Conservation (phyloP, 1,140 invertebrate genomes). For the Drosophila ficusphila region DNA sequence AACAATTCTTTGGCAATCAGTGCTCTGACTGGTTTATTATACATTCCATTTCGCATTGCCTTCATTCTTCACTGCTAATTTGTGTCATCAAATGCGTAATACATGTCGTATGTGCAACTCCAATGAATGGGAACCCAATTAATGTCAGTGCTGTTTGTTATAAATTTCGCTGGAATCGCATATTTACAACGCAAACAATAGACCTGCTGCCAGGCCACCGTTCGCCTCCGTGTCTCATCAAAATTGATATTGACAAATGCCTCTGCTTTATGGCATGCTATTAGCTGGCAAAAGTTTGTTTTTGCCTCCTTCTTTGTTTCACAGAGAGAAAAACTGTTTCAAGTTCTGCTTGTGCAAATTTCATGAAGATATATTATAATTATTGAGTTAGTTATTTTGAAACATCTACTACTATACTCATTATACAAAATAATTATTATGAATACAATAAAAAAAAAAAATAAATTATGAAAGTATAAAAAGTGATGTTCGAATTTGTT, state of each 20-base stretch:
- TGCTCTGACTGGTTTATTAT: slow-evolving; percentile 12
- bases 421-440: too few species aligned
- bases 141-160: slow-evolving; percentile 52
- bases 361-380: too few species aligned
- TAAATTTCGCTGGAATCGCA: slow-evolving; percentile 54
- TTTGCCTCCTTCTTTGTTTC: slow-evolving; percentile 14
- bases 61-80: slow-evolving; percentile 41
- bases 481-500: too few species aligned
- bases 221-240: slow-evolving; percentile 56
- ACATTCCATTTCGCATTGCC: slow-evolving; percentile 8
- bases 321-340: slow-evolving; percentile 2
- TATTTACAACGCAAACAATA: slow-evolving; percentile 67
- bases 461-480: too few species aligned
- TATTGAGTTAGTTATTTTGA: too few species aligned
- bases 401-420: too few species aligned
- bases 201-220: slow-evolving; percentile 35
- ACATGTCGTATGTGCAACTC: slow-evolving; percentile 42
- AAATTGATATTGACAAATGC: slow-evolving; percentile 78
- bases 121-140: slow-evolving; percentile 45
- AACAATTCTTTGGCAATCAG: neutral
- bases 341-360: too few species aligned
- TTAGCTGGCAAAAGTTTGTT: slow-evolving; percentile 67
- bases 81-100: slow-evolving; percentile 49
- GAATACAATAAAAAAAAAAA: too few species aligned
- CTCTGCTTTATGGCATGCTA: slow-evolving; percentile 67